A percentile compares a stretch with the other conserved stretches of the same genome.
These are phyloP conservation scores for Tympanoctomys barrerae DNA, from an alignment of 2,797 vertebrate species.

Conservation along the genomic window DNA sequence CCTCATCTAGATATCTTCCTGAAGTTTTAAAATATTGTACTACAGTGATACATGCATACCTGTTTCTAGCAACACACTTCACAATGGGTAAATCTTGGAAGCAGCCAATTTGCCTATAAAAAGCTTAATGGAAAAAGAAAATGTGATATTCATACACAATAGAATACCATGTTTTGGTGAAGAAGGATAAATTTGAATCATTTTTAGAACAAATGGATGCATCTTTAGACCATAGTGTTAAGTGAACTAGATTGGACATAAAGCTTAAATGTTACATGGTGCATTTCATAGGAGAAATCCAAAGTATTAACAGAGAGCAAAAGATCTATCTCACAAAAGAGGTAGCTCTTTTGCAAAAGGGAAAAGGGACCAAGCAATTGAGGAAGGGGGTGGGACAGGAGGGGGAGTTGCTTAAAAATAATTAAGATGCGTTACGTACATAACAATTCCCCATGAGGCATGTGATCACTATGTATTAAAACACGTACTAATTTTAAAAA, in stretches of 20 bases:
- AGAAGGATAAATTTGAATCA: not conserved
- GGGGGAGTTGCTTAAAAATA: not conserved
- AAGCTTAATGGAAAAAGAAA: not conserved
- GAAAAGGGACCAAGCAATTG: not conserved
- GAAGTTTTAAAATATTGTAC: not conserved
- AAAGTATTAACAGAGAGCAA: not conserved
- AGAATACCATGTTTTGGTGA: not conserved
- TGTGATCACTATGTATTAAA: not conserved
- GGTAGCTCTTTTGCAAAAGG: not conserved
- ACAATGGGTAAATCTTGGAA: not conserved
- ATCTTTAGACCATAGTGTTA: not conserved
- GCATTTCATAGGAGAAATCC: not conserved
- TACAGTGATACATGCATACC: not conserved
- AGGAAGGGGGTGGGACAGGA: not conserved
- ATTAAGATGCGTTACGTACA: not conserved
- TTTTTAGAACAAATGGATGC: not conserved
- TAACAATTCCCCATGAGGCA: not conserved
- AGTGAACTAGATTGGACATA: not conserved
- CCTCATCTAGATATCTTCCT: not conserved
- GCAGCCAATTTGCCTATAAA: not conserved
- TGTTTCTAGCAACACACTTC: not conserved
- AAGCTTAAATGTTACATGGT: not conserved
- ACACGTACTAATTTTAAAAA: not conserved
- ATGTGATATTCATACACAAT: not conserved
- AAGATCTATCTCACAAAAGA: not conserved